Evolutionary conservation across 2,888 invertebrate species (phyloP).

Genomic region (Eilema caniola): DNA sequence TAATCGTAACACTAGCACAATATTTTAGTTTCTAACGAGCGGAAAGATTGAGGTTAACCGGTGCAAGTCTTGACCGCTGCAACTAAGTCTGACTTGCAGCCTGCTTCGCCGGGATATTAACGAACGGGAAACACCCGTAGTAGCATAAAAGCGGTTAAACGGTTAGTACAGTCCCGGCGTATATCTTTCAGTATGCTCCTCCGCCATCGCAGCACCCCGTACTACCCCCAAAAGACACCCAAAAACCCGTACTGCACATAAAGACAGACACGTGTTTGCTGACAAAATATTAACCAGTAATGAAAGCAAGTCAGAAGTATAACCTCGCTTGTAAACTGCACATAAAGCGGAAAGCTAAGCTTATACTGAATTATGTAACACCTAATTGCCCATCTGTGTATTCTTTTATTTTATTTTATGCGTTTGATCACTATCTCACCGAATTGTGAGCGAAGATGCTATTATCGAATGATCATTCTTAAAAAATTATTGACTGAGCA

Average conservation of each 20-base stretch:
- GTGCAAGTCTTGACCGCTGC: not conserved
- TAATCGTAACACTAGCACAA: not conserved
- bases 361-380: not conserved
- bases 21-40: not conserved
- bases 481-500: conserved; percentile 1
- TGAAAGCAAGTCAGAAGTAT: not conserved
- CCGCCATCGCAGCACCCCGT: too few relatives aligned
- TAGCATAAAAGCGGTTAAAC: too few relatives aligned
- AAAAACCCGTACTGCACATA: too few relatives aligned
- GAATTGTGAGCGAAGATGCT: not conserved
- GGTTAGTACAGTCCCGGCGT: not conserved
- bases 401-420: not conserved
- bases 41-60: not conserved
- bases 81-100: not conserved
- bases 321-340: not conserved
- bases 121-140: not conserved
- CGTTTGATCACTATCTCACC: not conserved
- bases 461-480: conserved; percentile 4
- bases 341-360: not conserved
- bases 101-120: not conserved
- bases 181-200: too few relatives aligned
- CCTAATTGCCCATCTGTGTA: not conserved
- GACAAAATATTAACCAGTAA: too few relatives aligned
- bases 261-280: too few relatives aligned
- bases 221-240: too few relatives aligned